Percentiles rank a stretch among this genome's conserved stretches.
Evolutionary conservation across 2,797 vertebrate species (phyloP).

Genomic region (Botia almorhae): DNA sequence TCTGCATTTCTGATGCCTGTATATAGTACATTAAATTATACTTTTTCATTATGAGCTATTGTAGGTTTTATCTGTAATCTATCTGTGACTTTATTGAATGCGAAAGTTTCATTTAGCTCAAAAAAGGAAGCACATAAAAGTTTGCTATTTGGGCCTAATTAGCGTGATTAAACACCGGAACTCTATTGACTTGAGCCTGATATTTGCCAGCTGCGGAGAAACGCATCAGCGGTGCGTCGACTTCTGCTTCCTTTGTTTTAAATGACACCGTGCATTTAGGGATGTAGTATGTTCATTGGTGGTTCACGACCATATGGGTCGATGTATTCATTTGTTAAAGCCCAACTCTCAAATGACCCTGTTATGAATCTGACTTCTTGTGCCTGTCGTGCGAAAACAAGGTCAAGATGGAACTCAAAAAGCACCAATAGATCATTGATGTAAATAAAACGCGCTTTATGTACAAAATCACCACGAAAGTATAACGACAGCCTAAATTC

Average conservation of each 20-base stretch:
- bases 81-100: neutral
- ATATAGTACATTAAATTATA: neutral
- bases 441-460: neutral
- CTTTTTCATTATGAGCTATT: neutral
- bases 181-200: slow-evolving; percentile 41
- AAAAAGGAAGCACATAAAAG: neutral
- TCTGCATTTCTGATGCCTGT: neutral
- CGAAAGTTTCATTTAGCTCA: neutral
- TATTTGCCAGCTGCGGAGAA: slow-evolving; percentile 45
- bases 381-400: neutral
- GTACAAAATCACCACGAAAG: neutral
- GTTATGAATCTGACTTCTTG: neutral
- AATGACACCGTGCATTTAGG: slow-evolving; percentile 36
- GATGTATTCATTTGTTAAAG: slow-evolving; percentile 47
- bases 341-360: slow-evolving; percentile 20
- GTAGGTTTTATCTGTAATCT: neutral
- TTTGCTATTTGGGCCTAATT: slow-evolving; percentile 25
- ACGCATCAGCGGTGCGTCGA: slow-evolving; percentile 48
- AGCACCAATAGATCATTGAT: neutral
- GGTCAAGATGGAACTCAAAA: too few relatives aligned
- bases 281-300: slow-evolving; percentile 24
- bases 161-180: slow-evolving; percentile 47
- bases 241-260: slow-evolving; percentile 42
- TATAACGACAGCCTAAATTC: neutral
- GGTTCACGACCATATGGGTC: slow-evolving; percentile 48